Conservation (phyloP, 2,888 invertebrate genomes). For the Eulithis testata region DNA sequence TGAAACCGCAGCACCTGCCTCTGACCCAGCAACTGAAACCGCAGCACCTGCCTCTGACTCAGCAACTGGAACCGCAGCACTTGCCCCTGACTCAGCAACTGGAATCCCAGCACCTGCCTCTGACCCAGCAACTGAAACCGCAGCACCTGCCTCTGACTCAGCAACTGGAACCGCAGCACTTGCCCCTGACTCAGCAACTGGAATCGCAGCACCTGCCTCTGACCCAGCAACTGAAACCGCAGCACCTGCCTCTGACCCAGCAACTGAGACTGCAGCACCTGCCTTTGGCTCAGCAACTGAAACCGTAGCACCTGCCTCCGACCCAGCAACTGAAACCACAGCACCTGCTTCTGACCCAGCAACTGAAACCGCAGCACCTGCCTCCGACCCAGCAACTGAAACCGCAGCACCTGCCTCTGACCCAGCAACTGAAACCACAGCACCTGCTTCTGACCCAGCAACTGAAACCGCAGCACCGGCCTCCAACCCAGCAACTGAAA, state of each 20-base stretch:
- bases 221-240: no score
- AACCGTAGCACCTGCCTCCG: neutral
- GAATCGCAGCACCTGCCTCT: constrained; percentile 2
- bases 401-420: neutral
- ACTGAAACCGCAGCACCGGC: constrained; percentile 4
- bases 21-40: neutral
- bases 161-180: no score
- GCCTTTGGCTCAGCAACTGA: neutral
- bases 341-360: neutral
- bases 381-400: neutral
- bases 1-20: constrained; percentile 1
- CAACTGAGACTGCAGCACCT: neutral
- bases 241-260: constrained; percentile 4
- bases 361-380: neutral
- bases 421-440: neutral
- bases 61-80: neutral
- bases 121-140: no score
- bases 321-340: neutral
- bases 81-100: neutral
- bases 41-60: neutral
- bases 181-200: no score
- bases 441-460: neutral
- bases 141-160: no score
- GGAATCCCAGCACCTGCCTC: no score
- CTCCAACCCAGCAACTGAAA: neutral